Evolutionary conservation across 2,797 vertebrate species (phyloP), one percentile per base, ranked within the genome.

Genomic region (Pelobates cultripes): DNA sequence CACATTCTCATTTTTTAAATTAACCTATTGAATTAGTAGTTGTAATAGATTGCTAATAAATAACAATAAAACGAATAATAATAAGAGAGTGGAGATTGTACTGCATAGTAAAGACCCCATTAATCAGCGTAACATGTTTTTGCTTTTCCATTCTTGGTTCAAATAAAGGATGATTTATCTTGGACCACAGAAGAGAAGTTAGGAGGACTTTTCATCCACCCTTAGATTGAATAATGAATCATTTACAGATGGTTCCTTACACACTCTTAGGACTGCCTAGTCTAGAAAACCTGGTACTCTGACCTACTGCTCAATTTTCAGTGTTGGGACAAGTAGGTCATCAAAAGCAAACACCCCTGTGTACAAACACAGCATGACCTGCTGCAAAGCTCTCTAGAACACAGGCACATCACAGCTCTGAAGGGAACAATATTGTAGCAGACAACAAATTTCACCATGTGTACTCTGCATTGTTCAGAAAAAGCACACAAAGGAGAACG

Each of bases 401-500:
- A 3, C 10, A 75, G 15, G 17, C 60, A 75, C 57, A 14, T 63
- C 60, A 28, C 15, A 75, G 9, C 43, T 44, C 57, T 63, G 43
- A 61, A 42, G 72, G 55, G 72, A 74, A 17, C 9, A 44, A n/a
- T 75, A 75, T 44, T 45, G 12, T 51, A 44, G 28, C 73, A 63
- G 28, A 64, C n/a, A 64, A 12, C 61, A 64, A 40, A 64, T 64
- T 14, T 64, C 61, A 64, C 17, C 61, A 64, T 64, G 61, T 44
- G 60, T 5, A 14, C 73, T 63, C 57, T 28, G 41, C 17, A 63
- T 63, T 75, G 57, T 63, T 75, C 55, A 44, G 43, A 17, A 44
- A 63, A 74, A 57, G 51, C 55, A 74, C 55, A 74, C 72, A 74
- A 74, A 44, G 73, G 4, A 61, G 60, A 63, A 64, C 60, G 57